phyloP scores from a whole-genome alignment of 1,140 invertebrate species.

The Batillaria attramentaria region DNA sequence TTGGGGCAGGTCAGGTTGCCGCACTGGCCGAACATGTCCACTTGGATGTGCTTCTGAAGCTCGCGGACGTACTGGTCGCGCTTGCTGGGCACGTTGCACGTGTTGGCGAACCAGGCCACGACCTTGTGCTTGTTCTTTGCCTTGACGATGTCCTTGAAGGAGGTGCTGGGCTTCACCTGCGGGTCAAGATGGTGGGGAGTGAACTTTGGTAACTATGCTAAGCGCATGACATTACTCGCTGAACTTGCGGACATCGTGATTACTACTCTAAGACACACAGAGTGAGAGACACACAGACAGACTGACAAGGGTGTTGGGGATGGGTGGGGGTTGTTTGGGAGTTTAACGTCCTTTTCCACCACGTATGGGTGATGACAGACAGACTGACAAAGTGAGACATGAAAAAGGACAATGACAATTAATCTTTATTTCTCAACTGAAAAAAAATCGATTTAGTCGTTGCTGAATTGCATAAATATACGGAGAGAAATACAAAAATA shows the following conservation, averaged over 20 bases:
- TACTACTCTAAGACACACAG: not conserved
- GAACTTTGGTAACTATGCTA: no score
- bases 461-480: no score
- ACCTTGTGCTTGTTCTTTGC: slow-evolving; percentile 21
- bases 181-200: no score
- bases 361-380: not conserved
- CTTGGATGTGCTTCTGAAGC: slow-evolving; percentile 70
- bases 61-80: slow-evolving; percentile 28
- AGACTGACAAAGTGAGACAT: not conserved
- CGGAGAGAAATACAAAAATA: no score
- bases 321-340: not conserved
- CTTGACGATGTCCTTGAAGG: slow-evolving; percentile 23
- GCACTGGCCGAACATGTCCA: slow-evolving; percentile 81
- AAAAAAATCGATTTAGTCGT: no score
- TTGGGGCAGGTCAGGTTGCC: slow-evolving; percentile 41
- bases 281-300: not conserved
- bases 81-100: slow-evolving; percentile 25
- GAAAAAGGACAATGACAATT: not conserved
- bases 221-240: no score
- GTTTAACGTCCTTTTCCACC: no score
- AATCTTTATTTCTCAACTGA: no score
- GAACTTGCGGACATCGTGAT: no score
- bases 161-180: slow-evolving; percentile 8
- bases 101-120: slow-evolving; percentile 30
- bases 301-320: not conserved